Percentiles rank a stretch among this genome's conserved stretches.
These are phyloP conservation scores for Drosophila saltans DNA, from an alignment of 1,140 invertebrate species.

Conservation along the genomic window DNA sequence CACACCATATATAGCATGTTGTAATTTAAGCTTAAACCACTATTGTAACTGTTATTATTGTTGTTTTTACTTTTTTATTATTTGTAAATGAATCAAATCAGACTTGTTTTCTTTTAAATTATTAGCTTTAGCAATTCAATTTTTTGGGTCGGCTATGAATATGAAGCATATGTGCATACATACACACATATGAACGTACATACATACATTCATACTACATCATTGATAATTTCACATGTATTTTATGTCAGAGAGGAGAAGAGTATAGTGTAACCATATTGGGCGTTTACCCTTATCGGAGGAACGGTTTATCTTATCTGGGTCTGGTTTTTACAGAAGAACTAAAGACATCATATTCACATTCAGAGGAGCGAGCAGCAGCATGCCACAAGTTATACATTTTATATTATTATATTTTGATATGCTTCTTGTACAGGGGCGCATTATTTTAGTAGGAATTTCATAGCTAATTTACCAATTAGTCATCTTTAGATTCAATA, in stretches of 20 bases:
- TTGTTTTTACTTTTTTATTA: conserved; percentile 32
- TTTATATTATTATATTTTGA: background rate
- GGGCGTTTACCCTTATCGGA: background rate
- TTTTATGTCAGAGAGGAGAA: conserved; percentile 42
- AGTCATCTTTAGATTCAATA: too few relatives aligned
- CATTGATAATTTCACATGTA: conserved; percentile 46
- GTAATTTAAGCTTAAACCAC: conserved; percentile 43
- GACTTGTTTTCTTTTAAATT: conserved; percentile 30
- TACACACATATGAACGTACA: background rate
- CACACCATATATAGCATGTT: conserved; percentile 37
- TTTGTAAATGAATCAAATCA: conserved; percentile 51
- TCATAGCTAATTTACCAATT: too few relatives aligned
- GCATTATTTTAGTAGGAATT: too few relatives aligned
- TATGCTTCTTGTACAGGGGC: background rate
- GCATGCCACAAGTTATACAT: background rate
- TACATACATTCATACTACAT: conserved; percentile 14
- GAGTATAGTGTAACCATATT: background rate
- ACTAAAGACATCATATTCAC: background rate
- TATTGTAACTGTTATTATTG: conserved; percentile 24
- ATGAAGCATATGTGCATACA: conserved; percentile 4
- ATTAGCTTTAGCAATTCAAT: background rate
- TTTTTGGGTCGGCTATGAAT: background rate
- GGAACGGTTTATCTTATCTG: conserved; percentile 1
- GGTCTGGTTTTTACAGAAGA: background rate
- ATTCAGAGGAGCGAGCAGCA: background rate